Base-by-base conservation (phyloP, 2,797 vertebrate species). In the Acrossocheilus wenchowensis region DNA sequence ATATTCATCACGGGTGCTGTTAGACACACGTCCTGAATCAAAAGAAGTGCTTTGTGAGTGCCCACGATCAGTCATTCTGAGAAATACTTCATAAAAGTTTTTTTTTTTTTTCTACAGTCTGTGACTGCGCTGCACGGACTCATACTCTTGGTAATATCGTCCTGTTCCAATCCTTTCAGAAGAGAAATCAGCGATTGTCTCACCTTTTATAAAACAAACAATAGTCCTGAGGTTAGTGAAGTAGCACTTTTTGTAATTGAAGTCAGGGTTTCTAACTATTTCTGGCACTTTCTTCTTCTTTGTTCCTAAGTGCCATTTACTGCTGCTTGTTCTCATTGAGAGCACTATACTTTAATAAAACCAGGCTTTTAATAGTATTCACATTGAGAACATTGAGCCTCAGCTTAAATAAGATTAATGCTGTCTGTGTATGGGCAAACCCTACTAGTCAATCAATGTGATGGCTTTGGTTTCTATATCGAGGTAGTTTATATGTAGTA, bases 161-260 rank as follows among this genome's bases (percentile, higher is more conserved):
- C 11, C 39, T 34, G 11, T 60, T 73, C 54, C 69, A 74, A 69
- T 74, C 30, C 52, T 43, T 57, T 43, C 8, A 62, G 36, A 41
- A 2, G 52, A 39, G 26, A 66, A 54, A 77, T 14, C 10, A 66
- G 71, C 7, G n/a, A 48, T 75, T 73, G 36, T 81, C 41, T 78
- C 69, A 85, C 66, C 48, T 69, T 60, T 78, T 48, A 68, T 66
- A 21, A 84, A 78, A 57, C 77, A 71, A 83, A 83, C 69, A 30
- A 66, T 69, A 45, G 36, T 57, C 73, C 43, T 21, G 34, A 3
- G 2, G 21, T 66, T 78, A 45, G 72, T 34, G 36, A 68, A 82
- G 34, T 43, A 73, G 39, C 57, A 81, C 64, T 86, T 83, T 78
- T 39, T 8, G 68, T 81, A 75, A 89, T 80, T 87, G 82, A 89